Percentiles rank a stretch among this genome's conserved stretches.
These are phyloP conservation scores for Drosophila tsacasi DNA, from an alignment of 1,140 invertebrate genomes.

Conservation along the genomic window DNA sequence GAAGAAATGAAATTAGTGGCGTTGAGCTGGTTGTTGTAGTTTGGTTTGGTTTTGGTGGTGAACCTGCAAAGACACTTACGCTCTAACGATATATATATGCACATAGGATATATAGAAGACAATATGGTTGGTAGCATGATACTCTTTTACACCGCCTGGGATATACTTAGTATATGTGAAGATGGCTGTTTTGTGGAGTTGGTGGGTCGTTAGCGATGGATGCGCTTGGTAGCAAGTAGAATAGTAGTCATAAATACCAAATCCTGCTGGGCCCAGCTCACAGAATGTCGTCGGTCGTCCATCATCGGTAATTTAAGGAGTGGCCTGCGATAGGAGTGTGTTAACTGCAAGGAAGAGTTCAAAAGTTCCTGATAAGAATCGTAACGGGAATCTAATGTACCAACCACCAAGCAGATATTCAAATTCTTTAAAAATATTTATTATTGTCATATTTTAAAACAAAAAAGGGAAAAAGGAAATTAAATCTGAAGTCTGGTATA, in stretches of 20 bases:
- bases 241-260: slow-evolving; percentile 84
- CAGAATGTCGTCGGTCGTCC: not conserved
- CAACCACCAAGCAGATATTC: not conserved
- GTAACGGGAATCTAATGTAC: not conserved
- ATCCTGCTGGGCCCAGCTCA: slow-evolving; percentile 60
- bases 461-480: not conserved
- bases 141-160: slow-evolving; percentile 67
- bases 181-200: slow-evolving; percentile 47
- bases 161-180: slow-evolving; percentile 80
- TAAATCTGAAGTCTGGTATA: not conserved
- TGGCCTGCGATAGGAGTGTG: not conserved
- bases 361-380: not conserved
- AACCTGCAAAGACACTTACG: slow-evolving; percentile 76
- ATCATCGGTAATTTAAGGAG: not conserved
- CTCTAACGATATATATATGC: slow-evolving; percentile 57
- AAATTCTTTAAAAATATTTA: not conserved
- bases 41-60: slow-evolving; percentile 71
- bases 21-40: slow-evolving; percentile 78
- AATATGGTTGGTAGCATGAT: slow-evolving; percentile 56
- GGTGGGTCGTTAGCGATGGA: slow-evolving; percentile 68
- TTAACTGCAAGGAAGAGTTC: slow-evolving; percentile 6
- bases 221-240: slow-evolving; percentile 73
- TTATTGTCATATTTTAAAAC: too few species aligned
- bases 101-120: slow-evolving; percentile 57
- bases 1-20: slow-evolving; percentile 51